These are phyloP conservation scores for Marmota monax DNA, from an alignment of 2,113 vertebrate genomes.

Conservation along the genomic window DNA sequence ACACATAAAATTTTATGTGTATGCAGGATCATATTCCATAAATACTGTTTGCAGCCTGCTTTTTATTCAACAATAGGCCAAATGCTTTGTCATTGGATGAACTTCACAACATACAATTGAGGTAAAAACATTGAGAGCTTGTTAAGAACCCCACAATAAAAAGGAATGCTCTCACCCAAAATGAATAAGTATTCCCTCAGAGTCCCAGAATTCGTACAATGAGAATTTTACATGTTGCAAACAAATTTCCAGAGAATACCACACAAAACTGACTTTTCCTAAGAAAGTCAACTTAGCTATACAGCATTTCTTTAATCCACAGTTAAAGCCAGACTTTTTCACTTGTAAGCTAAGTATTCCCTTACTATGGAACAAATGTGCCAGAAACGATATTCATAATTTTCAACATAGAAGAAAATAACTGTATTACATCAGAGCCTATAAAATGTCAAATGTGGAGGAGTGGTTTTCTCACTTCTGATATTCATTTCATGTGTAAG, in stretches of 20 bases:
- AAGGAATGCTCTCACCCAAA: background rate
- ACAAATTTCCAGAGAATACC: conserved; percentile 56
- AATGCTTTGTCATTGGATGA: background rate
- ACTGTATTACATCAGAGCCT: conserved; percentile 72
- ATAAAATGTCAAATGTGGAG: conserved; percentile 79
- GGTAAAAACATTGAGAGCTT: background rate
- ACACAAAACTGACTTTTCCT: conserved; percentile 15
- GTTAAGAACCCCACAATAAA: conserved; percentile 12
- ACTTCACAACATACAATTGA: background rate
- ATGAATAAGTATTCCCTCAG: background rate
- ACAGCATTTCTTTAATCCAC: conserved; percentile 65
- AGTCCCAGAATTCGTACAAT: background rate
- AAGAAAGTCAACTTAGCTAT: conserved; percentile 14
- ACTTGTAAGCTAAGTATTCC: conserved; percentile 28
- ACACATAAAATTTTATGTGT: background rate
- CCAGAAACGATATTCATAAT: conserved; percentile 73
- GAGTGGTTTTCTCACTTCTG: conserved; percentile 78
- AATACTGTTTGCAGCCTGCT: background rate
- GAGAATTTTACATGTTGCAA: conserved; percentile 24
- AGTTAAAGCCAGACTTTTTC: conserved; percentile 57
- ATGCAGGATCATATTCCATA: background rate
- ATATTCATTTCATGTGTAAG: conserved; percentile 54
- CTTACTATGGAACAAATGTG: conserved; percentile 36
- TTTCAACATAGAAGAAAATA: conserved; percentile 68
- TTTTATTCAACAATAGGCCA: background rate